These are phyloP conservation scores for Felis catus DNA, from an alignment of 2,113 vertebrate genomes.

Conservation along the genomic window F.catus_Fca126_mat1.0 CM031421.1:65002001-65002500, in stretches of 20 bases:
- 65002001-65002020: background rate
- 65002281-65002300: no score
- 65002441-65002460: background rate
- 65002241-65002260: no score
- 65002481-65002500: background rate
- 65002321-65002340: no score
- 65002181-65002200: background rate
- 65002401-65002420: no score
- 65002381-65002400: no score
- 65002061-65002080: background rate
- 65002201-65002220: no score
- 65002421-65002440: background rate
- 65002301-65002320: no score
- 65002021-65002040: background rate
- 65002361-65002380: no score
- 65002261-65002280: no score
- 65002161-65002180: background rate
- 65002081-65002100: background rate
- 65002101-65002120: background rate
- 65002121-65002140: background rate
- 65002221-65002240: no score
- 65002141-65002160: conserved; percentile 3
- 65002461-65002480: background rate
- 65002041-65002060: background rate
- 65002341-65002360: no score